A percentile compares a stretch with the other conserved stretches of the same genome.
Conservation (phyloP, 1,140 invertebrate genomes). For the Hypsibius dujardini region DNA sequence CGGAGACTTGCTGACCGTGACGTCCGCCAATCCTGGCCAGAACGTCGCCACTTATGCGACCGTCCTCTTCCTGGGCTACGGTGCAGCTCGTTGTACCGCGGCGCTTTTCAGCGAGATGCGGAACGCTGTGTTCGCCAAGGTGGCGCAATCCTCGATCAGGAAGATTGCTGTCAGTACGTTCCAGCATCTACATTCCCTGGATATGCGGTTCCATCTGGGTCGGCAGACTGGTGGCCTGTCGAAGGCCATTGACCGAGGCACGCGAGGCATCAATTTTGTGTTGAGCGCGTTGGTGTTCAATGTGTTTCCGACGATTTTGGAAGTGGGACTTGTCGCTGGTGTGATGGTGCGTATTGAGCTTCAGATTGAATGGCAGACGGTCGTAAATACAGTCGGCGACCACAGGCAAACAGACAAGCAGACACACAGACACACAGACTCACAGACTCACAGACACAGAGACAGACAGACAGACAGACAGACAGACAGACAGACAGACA, state of each 20-base stretch:
- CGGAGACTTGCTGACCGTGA: slow-evolving; percentile 31
- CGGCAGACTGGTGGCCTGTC: slow-evolving; percentile 77
- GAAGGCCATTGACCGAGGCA: slow-evolving; percentile 54
- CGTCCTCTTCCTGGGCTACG: slow-evolving; percentile 76
- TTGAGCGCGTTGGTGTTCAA: slow-evolving; percentile 92
- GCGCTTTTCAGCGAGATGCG: slow-evolving; percentile 84
- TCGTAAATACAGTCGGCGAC: no score
- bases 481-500: no score
- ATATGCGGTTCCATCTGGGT: slow-evolving; percentile 79
- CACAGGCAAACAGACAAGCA: no score
- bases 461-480: no score
- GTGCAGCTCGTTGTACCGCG: slow-evolving; percentile 67
- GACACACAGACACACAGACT: no score
- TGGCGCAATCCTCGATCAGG: slow-evolving; percentile 91
- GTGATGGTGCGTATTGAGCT: slow-evolving; percentile 48
- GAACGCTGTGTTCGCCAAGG: slow-evolving; percentile 92
- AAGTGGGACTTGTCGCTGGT: slow-evolving; percentile 68
- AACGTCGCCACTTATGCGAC: slow-evolving; percentile 42
- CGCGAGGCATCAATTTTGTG: slow-evolving; percentile 91
- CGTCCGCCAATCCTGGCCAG: slow-evolving; percentile 27
- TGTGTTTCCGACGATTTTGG: slow-evolving; percentile 84
- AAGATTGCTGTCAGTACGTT: slow-evolving; percentile 88
- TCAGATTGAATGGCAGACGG: no score
- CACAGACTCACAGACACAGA: no score
- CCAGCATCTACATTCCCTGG: slow-evolving; percentile 83